Base-by-base conservation (phyloP, 30 jellyfish, hydroid and myxozoan genomes). In the Haliclystus octoradiatus region DNA sequence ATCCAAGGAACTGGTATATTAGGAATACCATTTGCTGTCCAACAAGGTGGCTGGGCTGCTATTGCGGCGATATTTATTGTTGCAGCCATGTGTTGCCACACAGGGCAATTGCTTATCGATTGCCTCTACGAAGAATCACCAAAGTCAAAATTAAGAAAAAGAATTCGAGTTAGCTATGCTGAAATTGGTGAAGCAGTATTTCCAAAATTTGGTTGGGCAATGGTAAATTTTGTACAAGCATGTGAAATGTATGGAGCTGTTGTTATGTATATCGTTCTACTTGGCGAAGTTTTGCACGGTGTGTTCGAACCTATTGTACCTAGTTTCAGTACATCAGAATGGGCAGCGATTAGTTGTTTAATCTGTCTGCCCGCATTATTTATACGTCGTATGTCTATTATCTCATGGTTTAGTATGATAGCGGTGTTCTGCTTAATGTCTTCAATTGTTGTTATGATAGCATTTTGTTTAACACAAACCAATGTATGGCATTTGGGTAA, bases 11-110 rank as follows among this genome's bases (percentile, higher is more conserved):
- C 96, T 1, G 96, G 96, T 19, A 86, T 83, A 29, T 80, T 73
- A 49, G 90, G 85, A 28, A 86, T 74, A n/a, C 90, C 87, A 19
- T 79, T 71, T 64, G 90, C 96, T 26, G 93, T 73, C 72, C 78
- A 67, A 28, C 84, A 66, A 52, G 90, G 92, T n/a, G 96, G 96
- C 3, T 86, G 96, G 96, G 96, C 96, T 0, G 94, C 96, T 13
- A 93, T 86, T 7, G 94, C 90, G 7, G 40, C 81, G 24, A 86
- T 86, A 27, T 86, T 86, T 77, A 52, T 86, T 26, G 96, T 86
- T 13, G 96, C 96, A 12, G 78, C 69, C 23, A 19, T 86, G 0
- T 86, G 96, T 62, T 86, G 96, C 74, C 82, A 86, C 63, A 86
- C 96, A 0, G 96, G 96, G 5, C 79, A 80, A 35, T 64, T 86